Conservation (phyloP, 2,797 vertebrate species). For the Alfaro cultratus region DNA sequence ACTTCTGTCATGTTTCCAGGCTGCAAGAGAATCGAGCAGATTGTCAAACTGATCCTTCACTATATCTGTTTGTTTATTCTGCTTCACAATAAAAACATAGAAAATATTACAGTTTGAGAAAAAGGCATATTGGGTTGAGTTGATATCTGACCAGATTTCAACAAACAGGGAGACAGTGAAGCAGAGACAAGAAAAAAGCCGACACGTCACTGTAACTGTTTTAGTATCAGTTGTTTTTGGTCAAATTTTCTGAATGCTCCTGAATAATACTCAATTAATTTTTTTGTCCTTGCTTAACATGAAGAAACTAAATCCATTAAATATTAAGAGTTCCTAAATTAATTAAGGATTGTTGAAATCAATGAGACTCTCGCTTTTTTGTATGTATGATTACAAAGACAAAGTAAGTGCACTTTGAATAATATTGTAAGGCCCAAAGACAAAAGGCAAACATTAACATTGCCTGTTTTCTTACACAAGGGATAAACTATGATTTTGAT, state of each 20-base stretch:
- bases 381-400: no score
- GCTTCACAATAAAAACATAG: neutral
- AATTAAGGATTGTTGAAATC: neutral
- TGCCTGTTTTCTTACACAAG: no score
- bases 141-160: neutral
- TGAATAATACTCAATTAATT: neutral
- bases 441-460: no score
- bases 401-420: no score
- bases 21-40: neutral
- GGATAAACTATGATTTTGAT: no score
- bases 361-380: no score
- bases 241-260: neutral
- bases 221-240: neutral
- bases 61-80: constrained; percentile 3
- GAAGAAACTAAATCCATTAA: neutral
- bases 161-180: neutral
- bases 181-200: neutral
- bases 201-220: neutral
- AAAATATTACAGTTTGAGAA: neutral
- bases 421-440: no score
- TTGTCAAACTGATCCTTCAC: constrained; percentile 3
- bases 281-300: neutral
- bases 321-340: neutral
- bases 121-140: neutral
- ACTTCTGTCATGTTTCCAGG: constrained; percentile 8